These are phyloP conservation scores for Caenorhabditis sp. DNA, from an alignment of 2,888 invertebrate genomes.

Conservation along the genomic window DNA sequence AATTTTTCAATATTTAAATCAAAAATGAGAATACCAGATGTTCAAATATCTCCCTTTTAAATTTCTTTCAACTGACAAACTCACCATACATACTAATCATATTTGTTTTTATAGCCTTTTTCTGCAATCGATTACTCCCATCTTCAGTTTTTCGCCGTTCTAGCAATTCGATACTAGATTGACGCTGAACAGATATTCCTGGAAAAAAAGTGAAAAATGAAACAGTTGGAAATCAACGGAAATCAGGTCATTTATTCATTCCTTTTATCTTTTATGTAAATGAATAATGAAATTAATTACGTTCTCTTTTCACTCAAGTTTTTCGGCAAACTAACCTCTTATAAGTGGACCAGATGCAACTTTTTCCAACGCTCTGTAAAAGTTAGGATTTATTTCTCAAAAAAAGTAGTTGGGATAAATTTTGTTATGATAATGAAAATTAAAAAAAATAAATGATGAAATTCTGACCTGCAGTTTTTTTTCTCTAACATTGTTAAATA, in stretches of 20 bases:
- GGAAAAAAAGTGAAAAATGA: slow-evolving; percentile 6
- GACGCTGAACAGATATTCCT: slow-evolving; percentile 55
- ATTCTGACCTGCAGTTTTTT: no score
- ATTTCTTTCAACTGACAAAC: not conserved
- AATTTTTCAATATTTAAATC: no score
- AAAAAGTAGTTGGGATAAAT: not conserved
- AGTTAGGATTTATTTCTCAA: slow-evolving; percentile 6
- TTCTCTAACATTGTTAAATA: no score
- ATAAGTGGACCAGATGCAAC: slow-evolving; percentile 45
- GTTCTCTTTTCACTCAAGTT: not conserved
- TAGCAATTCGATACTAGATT: slow-evolving; percentile 57
- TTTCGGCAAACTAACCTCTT: slow-evolving; percentile 34
- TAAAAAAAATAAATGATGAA: no score
- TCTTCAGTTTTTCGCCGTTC: slow-evolving; percentile 40
- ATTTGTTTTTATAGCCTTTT: slow-evolving; percentile 59
- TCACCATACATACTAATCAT: slow-evolving; percentile 59
- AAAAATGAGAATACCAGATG: not conserved
- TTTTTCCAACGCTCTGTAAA: slow-evolving; percentile 52
- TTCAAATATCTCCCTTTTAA: not conserved
- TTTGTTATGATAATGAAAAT: no score
- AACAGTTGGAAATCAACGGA: not conserved
- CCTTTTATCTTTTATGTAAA: slow-evolving; percentile 7
- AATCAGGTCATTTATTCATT: slow-evolving; percentile 35
- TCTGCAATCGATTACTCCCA: slow-evolving; percentile 42
- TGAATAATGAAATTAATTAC: not conserved